These are phyloP conservation scores for Protobothrops mucrosquamatus DNA, from an alignment of 2,113 vertebrate species.

Conservation along the genomic window DNA sequence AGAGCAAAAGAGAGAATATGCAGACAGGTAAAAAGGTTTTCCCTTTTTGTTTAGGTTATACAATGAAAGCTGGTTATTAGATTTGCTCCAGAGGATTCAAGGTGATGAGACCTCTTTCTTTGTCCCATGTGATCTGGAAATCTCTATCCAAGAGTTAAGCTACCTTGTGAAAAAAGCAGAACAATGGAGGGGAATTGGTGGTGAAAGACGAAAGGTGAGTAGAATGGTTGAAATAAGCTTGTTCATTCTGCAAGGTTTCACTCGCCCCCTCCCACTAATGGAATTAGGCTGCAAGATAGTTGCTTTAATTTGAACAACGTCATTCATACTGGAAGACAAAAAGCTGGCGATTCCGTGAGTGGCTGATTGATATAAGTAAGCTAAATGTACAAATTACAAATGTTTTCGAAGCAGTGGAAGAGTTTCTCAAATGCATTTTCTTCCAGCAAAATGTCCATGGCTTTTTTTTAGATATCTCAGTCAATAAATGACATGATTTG, in stretches of 20 bases:
- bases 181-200: slow-evolving; percentile 87
- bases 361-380: background rate
- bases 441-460: background rate
- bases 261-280: background rate
- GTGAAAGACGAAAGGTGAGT: slow-evolving; percentile 87
- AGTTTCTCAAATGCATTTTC: background rate
- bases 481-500: background rate
- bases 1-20: background rate
- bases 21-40: background rate
- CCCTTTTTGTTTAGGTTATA: slow-evolving; percentile 70
- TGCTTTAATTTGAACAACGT: background rate
- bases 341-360: background rate
- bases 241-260: background rate
- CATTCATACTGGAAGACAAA: background rate
- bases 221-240: background rate
- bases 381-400: background rate
- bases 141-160: slow-evolving; percentile 89
- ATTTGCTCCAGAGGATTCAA: slow-evolving; percentile 78
- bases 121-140: slow-evolving; percentile 83
- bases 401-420: background rate
- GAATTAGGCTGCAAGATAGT: background rate
- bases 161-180: slow-evolving; percentile 85
- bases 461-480: background rate
- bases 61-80: slow-evolving; percentile 79
- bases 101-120: slow-evolving; percentile 80